A percentile compares a stretch with the other conserved stretches of the same genome.
Conservation (phyloP, 1,140 invertebrate genomes). For the Camponotus floridanus region DNA sequence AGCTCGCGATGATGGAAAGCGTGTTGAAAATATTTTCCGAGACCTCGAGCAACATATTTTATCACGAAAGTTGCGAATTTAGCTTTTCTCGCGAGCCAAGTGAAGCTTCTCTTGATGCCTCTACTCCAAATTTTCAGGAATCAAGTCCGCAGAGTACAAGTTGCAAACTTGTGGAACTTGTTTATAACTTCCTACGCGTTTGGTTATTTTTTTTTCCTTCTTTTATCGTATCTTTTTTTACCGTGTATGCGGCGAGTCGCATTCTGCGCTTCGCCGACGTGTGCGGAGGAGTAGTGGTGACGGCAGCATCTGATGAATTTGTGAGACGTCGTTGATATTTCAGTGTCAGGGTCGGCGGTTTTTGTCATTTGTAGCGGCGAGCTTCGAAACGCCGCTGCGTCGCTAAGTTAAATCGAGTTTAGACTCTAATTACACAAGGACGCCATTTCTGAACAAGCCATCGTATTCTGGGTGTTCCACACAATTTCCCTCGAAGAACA, state of each 20-base stretch:
- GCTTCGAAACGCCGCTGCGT: slow-evolving; percentile 66
- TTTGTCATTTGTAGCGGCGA: slow-evolving; percentile 81
- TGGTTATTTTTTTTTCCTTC: not conserved
- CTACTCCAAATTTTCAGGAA: slow-evolving; percentile 2
- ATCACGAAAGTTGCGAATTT: slow-evolving; percentile 4
- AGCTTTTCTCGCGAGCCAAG: not conserved
- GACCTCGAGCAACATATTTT: not conserved
- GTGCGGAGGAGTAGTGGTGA: slow-evolving; percentile 30
- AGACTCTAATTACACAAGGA: slow-evolving; percentile 78
- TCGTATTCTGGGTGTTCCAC: slow-evolving; percentile 2
- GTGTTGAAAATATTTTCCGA: not conserved
- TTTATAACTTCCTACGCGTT: slow-evolving; percentile 37
- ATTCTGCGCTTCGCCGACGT: slow-evolving; percentile 24
- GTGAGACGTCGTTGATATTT: slow-evolving; percentile 83
- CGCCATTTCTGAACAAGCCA: slow-evolving; percentile 33
- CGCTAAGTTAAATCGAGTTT: slow-evolving; percentile 77
- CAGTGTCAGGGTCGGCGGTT: slow-evolving; percentile 76
- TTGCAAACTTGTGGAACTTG: not conserved
- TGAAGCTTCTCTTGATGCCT: slow-evolving; percentile 13
- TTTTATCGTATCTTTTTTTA: slow-evolving; percentile 23
- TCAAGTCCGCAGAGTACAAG: not conserved
- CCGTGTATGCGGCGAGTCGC: not conserved
- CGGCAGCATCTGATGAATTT: slow-evolving; percentile 78
- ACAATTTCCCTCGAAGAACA: not conserved
- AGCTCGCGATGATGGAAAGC: not conserved